phyloP scores from a whole-genome alignment of 2,113 vertebrate species.

The Candoia aspera region DNA sequence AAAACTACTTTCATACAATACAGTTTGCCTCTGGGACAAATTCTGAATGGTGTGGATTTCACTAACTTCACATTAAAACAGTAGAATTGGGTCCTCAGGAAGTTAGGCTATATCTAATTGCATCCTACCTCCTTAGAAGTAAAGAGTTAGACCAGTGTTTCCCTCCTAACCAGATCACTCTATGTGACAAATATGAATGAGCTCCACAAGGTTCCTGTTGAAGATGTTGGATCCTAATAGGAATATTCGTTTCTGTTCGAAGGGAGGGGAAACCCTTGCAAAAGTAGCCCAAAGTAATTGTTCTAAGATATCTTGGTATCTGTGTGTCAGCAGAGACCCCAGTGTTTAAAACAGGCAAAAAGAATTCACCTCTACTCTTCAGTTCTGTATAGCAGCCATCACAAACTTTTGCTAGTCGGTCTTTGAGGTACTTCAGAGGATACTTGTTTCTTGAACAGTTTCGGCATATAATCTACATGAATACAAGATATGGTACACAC shows the following conservation, averaged over 20 bases:
- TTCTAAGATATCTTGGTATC: background rate
- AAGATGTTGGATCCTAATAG: background rate
- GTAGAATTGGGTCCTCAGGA: background rate
- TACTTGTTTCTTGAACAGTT: slow-evolving; percentile 94
- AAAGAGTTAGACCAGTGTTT: background rate
- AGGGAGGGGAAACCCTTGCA: background rate
- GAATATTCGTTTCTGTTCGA: background rate
- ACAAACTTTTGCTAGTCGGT: slow-evolving; percentile 93
- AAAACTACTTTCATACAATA: background rate
- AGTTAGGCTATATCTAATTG: background rate
- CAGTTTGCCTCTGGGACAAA: background rate
- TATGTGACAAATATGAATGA: background rate
- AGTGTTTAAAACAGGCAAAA: slow-evolving; percentile 15
- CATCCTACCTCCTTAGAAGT: background rate
- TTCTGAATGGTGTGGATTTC: background rate
- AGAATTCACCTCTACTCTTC: slow-evolving; percentile 81
- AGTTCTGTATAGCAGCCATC: slow-evolving; percentile 91
- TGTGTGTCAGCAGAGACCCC: background rate
- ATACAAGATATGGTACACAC: background rate
- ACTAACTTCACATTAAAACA: background rate
- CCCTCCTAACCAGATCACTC: background rate
- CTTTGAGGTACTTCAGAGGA: slow-evolving; percentile 95
- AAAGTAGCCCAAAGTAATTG: background rate
- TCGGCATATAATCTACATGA: slow-evolving; percentile 89
- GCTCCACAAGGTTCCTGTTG: background rate